Conservation (phyloP, 2,888 invertebrate species). For the Melieria crassipennis region DNA sequence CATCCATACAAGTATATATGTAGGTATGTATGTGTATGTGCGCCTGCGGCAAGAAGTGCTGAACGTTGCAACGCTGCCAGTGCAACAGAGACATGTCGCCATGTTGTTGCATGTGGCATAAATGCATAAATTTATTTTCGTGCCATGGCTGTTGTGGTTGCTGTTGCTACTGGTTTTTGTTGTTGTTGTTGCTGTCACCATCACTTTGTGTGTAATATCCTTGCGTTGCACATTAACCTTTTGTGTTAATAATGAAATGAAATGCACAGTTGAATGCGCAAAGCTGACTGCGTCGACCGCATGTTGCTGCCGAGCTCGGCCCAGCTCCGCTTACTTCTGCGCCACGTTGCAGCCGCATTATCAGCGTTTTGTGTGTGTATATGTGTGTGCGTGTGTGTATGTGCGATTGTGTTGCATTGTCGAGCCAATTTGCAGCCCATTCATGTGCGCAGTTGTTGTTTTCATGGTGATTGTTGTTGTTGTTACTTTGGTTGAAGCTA, state of each 20-base stretch:
- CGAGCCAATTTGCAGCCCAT: constrained; percentile 27
- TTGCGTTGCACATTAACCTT: constrained; percentile 15
- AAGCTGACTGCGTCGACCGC: constrained; percentile 28
- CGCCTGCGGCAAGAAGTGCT: no score
- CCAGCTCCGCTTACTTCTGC: neutral
- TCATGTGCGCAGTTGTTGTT: constrained; percentile 1
- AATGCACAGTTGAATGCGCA: constrained; percentile 27
- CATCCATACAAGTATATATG: neutral
- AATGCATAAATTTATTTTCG: neutral
- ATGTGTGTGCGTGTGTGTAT: neutral
- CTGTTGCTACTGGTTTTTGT: no score
- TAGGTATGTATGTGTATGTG: neutral
- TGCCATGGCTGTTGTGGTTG: no score
- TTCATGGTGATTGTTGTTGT: no score
- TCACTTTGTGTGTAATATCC: no score
- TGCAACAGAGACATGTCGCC: no score
- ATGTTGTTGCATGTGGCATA: neutral
- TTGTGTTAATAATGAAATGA: constrained; percentile 26
- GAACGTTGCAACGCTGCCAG: no score
- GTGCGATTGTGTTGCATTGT: constrained; percentile 2
- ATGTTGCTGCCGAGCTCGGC: constrained; percentile 11
- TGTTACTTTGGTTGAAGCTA: no score
- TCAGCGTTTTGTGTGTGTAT: neutral
- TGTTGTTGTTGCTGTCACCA: no score
- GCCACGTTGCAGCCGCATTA: neutral